Base-by-base conservation (phyloP, 2,888 invertebrate species). In the Drosophila tanythrix region DNA sequence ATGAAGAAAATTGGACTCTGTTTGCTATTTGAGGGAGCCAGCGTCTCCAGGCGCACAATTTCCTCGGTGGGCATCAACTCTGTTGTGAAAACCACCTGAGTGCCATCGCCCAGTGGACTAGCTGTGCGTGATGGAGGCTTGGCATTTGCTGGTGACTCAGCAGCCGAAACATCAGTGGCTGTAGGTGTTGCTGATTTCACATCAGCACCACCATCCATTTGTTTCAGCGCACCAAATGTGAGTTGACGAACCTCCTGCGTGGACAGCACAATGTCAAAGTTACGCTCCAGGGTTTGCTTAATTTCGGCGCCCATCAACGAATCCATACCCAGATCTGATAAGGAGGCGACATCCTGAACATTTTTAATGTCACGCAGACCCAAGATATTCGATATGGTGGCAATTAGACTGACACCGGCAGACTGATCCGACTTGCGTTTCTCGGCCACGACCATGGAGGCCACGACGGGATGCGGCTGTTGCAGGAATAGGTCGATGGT, bases 261-360 rank as follows among this genome's bases (percentile, higher is more conserved):
- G 74, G 97, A 96, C 74, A 99, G 94, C 29, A 97, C 96, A 69
- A 99, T 94, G 93, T 99, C 99, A 94, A 97, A 98, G 90, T 97
- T 97, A 66, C 98, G 95, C 93, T 99, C 99, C 62, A 99, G 94
- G 0, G 97, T 97, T 94, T 99, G 99, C 93, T 99, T 99, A 91
- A 99, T 98, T 94, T 99, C 99, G 2, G 99, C 98, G 53, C 99
- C 99, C 99, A 99, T 99, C 81, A 99, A 94, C 2, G 99, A 99
- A 93, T 99, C 99, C 96, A 99, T 97, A 73, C 99, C 99, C 48
- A 99, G 95, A 93, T 99, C 99, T 35, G 98, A 98, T 55, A 99
- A 94, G 50, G 96, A 96, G 6, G 97, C 95, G 35, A 95, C 95
- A 50, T 95, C 94, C 74, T 97, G 95, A 36, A 99, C 95, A 74